Evolutionary conservation across 2,888 invertebrate genomes (phyloP), one percentile per base, ranked within the genome.

Genomic region (Dione juno): DNA sequence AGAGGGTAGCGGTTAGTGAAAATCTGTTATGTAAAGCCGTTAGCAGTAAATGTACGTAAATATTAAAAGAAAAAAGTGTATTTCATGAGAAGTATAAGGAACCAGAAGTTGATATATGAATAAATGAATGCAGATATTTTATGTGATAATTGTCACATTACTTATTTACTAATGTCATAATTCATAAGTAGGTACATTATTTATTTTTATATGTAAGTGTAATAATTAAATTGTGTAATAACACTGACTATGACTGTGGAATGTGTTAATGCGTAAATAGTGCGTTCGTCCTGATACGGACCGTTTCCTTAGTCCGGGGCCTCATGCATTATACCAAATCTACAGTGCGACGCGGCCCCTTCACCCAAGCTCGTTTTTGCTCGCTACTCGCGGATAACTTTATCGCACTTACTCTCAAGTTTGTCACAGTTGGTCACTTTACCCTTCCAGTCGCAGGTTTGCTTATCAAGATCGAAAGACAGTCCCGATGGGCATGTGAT

Each of bases 361-460:
- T 89, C 90, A 91, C 92, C 92, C 88, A 92, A 92, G 92, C 92
- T 87, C 83, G 83, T 81, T 89, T 57, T 57, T 92, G 90, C 86
- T 89, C 84, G 89, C 90, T 89, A 90, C 86, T 83, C 89, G 89
- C 88, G 88, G 88, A 87, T 89, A 91, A 87, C 87, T 86, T 82
- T 85, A 84, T 88, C 90, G 88, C 94, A 96, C 98, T 98, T 97
- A 98, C 98, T 98, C 96, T 98, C 98, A 93, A 97, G 95, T 94
- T 96, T 96, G 95, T 97, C 97, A 96, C 98, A 98, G 96, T 97
- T 98, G 95, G 95, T 96, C 95, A 98, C 98, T 96, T 98, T 97
- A 95, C 97, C 97, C 96, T 98, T 98, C 98, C 98, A 98, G 96
- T 98, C 98, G 95, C 98, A 98, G 93, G 98, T 98, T 95, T 98